A percentile compares a stretch with the other conserved stretches of the same genome.
Evolutionary conservation across 2,797 vertebrate genomes (phyloP).

Genomic region (Lycodopsis pacificus): DNA sequence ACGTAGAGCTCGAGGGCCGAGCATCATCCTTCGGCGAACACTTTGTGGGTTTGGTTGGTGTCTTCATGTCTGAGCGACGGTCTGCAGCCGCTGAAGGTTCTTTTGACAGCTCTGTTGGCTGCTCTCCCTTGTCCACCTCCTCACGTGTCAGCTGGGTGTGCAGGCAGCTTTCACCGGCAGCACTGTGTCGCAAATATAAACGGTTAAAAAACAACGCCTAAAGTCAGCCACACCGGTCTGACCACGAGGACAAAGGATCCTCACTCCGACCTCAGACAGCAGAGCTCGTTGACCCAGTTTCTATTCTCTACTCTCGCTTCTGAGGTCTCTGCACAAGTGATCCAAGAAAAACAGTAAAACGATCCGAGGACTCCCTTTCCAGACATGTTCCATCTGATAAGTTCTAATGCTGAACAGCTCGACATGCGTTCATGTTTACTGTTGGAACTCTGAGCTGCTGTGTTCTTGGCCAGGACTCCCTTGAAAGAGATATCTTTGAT

Average conservation of each 20-base stretch:
- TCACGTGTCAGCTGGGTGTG: conserved; percentile 19
- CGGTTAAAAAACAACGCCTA: conserved; percentile 25
- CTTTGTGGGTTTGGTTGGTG: conserved; percentile 18
- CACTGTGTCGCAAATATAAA: background rate
- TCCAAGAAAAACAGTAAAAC: background rate
- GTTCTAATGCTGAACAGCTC: no score
- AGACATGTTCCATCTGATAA: background rate
- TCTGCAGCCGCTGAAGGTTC: conserved; percentile 27
- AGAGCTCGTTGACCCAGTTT: background rate
- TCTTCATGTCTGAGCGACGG: conserved; percentile 27
- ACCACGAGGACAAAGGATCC: background rate
- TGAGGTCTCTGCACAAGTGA: background rate
- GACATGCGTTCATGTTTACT: no score
- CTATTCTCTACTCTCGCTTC: background rate
- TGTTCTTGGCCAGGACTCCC: no score
- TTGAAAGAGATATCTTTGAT: no score
- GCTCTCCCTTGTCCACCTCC: conserved; percentile 12
- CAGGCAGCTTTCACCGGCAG: conserved; percentile 17
- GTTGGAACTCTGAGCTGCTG: no score
- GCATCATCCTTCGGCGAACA: background rate
- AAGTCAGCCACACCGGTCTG: background rate
- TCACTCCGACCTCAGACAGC: background rate
- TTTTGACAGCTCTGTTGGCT: conserved; percentile 50
- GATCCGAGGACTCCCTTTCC: background rate
- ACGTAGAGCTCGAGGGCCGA: no score